Evolutionary conservation across 2,797 vertebrate species (phyloP).

Genomic region (Pelobates cultripes): DNA sequence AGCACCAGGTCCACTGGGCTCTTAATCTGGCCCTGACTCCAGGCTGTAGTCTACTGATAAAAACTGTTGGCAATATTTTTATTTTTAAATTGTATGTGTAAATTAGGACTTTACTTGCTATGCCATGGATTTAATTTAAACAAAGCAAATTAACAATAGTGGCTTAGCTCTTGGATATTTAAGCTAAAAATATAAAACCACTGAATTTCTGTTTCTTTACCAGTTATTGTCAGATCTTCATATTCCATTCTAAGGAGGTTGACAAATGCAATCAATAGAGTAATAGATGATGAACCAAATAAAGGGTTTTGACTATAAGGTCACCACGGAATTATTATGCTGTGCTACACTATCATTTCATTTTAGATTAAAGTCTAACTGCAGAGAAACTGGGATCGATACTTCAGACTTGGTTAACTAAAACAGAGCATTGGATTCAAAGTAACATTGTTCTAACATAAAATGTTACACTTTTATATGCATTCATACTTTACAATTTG

Average conservation of each 20-base stretch:
- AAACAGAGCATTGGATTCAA: neutral
- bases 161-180: neutral
- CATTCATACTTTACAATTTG: no score
- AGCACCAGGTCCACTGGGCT: no score
- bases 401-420: slow-evolving; percentile 42
- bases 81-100: no score
- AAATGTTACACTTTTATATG: no score
- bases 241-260: slow-evolving; percentile 72
- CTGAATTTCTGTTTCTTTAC: slow-evolving; percentile 74
- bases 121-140: no score
- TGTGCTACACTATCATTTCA: slow-evolving; percentile 43
- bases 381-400: slow-evolving; percentile 38
- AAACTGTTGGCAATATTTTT: no score
- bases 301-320: slow-evolving; percentile 74
- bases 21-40: no score
- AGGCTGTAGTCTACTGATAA: no score
- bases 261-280: slow-evolving; percentile 86
- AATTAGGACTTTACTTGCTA: no score
- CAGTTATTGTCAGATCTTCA: slow-evolving; percentile 71
- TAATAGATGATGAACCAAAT: slow-evolving; percentile 90
- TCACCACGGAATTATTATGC: slow-evolving; percentile 63
- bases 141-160: neutral
- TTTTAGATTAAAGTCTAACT: slow-evolving; percentile 46
- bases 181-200: slow-evolving; percentile 43
- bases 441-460: no score